Evolutionary conservation across 2,888 invertebrate genomes (phyloP), one percentile per base, ranked within the genome.

Genomic region (Melipona bicolor): DNA sequence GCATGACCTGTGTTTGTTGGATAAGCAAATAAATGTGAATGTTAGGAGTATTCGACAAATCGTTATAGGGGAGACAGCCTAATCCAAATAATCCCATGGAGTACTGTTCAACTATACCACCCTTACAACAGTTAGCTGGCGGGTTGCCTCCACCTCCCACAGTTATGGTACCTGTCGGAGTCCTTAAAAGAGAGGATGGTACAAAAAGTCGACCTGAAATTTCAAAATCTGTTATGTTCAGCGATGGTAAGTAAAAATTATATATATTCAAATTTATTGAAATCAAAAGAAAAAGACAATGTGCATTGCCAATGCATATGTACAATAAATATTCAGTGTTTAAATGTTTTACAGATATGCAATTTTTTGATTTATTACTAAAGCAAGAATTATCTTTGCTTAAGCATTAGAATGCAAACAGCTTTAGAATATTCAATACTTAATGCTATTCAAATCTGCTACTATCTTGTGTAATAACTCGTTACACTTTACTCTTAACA

Each of bases 21-120:
- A 80, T 24, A 61, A 77, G 82, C 61, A 86, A 76, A 85, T 65
- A 81, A 80, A 82, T 86, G 89, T 87, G 84, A 91, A 92, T 92
- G 88, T 92, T 91, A 91, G 93, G 93, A 94, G 94, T 94, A 94
- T 94, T 94, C 93, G 92, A 94, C 93, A 94, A 94, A 94, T 94
- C 93, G 92, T 94, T 94, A 94, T 93, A 94, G 94, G 94, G 93
- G 83, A 95, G 95, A 87, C 96, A 96, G 83, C 97, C 97, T 72
- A 97, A 98, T 95, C 98, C 98, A 73, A 97, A 97, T 95, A 98
- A 98, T 95, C 98, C 98, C 69, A 97, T 97, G 96, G 98, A 98
- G 94, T 98, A 98, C 95, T 98, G 98, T 95, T 97, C 97, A 82
- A 97, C 97, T 67, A 96, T 98, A 92, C 97, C 98, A 75, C 97